phyloP scores from a whole-genome alignment of 2,888 invertebrate genomes.

The Mesorhabditis spiculigera region DNA sequence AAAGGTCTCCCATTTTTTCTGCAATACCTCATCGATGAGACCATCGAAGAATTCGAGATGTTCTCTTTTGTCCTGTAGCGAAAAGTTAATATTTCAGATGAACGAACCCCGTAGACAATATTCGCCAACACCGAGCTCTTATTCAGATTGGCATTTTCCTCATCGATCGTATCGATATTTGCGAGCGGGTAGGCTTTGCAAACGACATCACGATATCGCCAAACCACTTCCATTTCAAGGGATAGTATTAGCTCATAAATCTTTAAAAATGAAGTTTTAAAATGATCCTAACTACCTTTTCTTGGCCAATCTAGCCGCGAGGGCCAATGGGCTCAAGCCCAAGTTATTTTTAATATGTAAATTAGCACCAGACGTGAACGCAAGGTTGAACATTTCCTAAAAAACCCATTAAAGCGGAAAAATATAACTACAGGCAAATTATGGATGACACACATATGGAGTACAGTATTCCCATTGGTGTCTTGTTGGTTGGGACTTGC shows the following conservation, averaged over 20 bases:
- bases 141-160: slow-evolving; percentile 81
- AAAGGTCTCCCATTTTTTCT: slow-evolving; percentile 96
- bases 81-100: background rate
- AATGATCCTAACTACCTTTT: slow-evolving; percentile 26
- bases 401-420: slow-evolving; percentile 6
- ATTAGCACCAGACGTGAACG: slow-evolving; percentile 85
- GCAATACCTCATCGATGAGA: slow-evolving; percentile 84
- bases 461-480: slow-evolving; percentile 91
- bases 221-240: slow-evolving; percentile 90
- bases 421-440: slow-evolving; percentile 73
- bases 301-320: slow-evolving; percentile 63
- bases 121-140: slow-evolving; percentile 89
- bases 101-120: slow-evolving; percentile 82
- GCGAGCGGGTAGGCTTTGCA: slow-evolving; percentile 79
- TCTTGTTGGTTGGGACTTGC: slow-evolving; percentile 92
- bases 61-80: slow-evolving; percentile 79
- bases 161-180: slow-evolving; percentile 77
- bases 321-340: slow-evolving; percentile 83
- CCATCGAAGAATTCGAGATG: slow-evolving; percentile 93
- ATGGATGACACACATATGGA: slow-evolving; percentile 94
- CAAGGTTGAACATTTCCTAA: slow-evolving; percentile 80
- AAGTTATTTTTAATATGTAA: slow-evolving; percentile 78
- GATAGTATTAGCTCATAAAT: slow-evolving; percentile 95
- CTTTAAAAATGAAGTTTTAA: slow-evolving; percentile 39
- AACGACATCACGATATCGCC: slow-evolving; percentile 81